Base-by-base conservation (phyloP, 2,797 vertebrate species). In the Pelobates cultripes region DNA sequence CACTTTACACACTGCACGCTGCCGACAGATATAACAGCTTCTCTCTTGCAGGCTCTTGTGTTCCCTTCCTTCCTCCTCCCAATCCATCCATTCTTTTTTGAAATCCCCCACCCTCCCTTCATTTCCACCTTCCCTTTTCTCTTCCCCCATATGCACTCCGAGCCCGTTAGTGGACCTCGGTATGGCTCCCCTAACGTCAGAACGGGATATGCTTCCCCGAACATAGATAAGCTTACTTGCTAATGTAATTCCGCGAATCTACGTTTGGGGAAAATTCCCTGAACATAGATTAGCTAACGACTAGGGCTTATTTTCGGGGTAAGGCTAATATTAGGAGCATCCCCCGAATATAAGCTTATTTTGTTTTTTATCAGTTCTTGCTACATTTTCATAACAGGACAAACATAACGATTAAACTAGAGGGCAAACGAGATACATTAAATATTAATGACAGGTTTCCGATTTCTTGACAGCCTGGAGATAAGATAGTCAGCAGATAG, bases 401-500 rank as follows among this genome's bases (percentile, higher is more conserved):
- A 40, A 66, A 43, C 42, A 43, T 40, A 14, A 68, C 42, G 66
- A 28, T 43, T 68, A 68, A 45, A 70, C 43, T 44, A 3, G 41
- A 45, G 6, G 15, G 45, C 43, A 45, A 45, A 70, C 17, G 57
- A 61, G 68, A 44, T 15, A 17, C 68, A 70, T 70, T 44, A 70
- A 70, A 70, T 70, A 70, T 70, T 70, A 70, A 70, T 41, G 3
- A 45, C 6, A 13, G 3, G n/a, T 44, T 43, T 69, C 67, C 12
- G 3, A 12, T 61, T 14, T 61, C 13, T 61, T 61, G 57, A 15
- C 57, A 13, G 12, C 57, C 57, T 13, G 14, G 57, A 60, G 57
- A 60, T 60, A 4, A 61, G 28, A 28, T 28, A 28, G 28, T 28
- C 28, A 28, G 28, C 28, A 28, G 28, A 28, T 28, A 28, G 28